Base-by-base conservation (phyloP, 1,140 invertebrate species). In the Drosophila ambigua region DNA sequence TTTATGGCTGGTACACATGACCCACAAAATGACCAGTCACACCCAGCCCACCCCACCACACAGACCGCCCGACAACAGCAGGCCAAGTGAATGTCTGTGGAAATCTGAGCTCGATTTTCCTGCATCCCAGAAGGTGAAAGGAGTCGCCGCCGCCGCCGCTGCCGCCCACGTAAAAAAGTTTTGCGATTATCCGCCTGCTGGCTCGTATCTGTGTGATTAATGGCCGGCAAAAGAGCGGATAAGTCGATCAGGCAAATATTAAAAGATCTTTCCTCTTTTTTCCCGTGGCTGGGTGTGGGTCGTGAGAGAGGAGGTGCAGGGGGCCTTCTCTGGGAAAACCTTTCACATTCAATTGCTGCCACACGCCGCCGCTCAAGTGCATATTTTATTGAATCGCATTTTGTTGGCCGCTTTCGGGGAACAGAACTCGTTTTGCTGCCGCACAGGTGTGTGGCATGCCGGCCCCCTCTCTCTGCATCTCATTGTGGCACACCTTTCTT, bases 341-440 rank as follows among this genome's bases (percentile, higher is more conserved):
- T 84, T 84, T 84, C 81, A 84, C 81, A 77, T 85, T 62, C 77
- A 72, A 84, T 73, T 84, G 61, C 71, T 52, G 23, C 35, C 35
- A 39, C 35, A 39, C 35, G 35, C 35, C 39, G 23, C 8, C 28
- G 74, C 48, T 50, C 9, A 54, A 69, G 64, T 64, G 43, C 50
- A 53, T 45, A 59, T 59, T 83, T 72, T 72, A 72, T 72, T 53
- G 50, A 11, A 31, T 41, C 52, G 16, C 51, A 20, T 39, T 59
- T 28, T 28, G 26, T 28, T 28, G 26, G 45, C 45, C 45, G 45
- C 45, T 46, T 46, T 28, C 26, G 26, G 26, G 26, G 20, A 23
- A 23, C 13, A 13, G 46, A 28, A 20, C 35, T 48, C 52, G 43
- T n/a, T 43, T 50, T 6, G 44, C 31, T 20, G 28, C 16, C 24